Evolutionary conservation across 2,113 vertebrate species (phyloP), one percentile per base, ranked within the genome.

Genomic region (Cephalophus harveyi): DNA sequence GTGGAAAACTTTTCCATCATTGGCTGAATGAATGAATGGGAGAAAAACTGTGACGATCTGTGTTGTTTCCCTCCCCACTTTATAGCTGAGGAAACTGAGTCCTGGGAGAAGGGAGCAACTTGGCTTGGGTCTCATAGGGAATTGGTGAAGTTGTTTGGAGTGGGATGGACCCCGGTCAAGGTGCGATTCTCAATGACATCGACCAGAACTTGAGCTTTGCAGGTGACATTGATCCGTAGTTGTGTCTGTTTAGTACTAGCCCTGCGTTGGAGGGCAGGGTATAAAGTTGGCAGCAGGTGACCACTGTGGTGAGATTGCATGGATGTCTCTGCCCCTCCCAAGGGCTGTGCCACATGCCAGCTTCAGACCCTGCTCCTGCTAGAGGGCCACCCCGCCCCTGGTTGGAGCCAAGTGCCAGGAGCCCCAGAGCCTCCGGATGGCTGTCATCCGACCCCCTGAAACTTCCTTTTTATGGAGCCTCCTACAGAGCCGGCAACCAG

Each of bases 1-100:
- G 33, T 81, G 36, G 71, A 79, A 83, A 74, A 12, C 8, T 57
- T 59, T 82, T 40, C 19, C 52, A 78, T 54, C 12, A 6, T 4
- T 81, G 71, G n/a, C 33, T 74, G 62, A 36, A 7, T 36, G 57
- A 89, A 28, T 52, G 52, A 91, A 23, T 40, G 33, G 76, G 16
- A n/a, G 40, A 46, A 23, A 79, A 76, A 12, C 46, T 3, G 7
- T 14, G 33, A 33, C 16, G 5, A 71, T 33, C 9, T 30, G 50
- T 30, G 27, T 54, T 13, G 30, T 11, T 8, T 82, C 28, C 79
- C 50, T 33, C 33, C 17, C 10, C 27, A 13, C 89, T 48, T 94
- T 87, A 54, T 11, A 82, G 95, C 59, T 30, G 43, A 86, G 83
- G 67, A 93, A 85, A 82, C 43, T 25, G 48, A 96, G 78, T 87